A percentile compares a stretch with the other conserved stretches of the same genome.
Conservation (phyloP, 2,888 invertebrate species). For the Metellina segmentata region DNA sequence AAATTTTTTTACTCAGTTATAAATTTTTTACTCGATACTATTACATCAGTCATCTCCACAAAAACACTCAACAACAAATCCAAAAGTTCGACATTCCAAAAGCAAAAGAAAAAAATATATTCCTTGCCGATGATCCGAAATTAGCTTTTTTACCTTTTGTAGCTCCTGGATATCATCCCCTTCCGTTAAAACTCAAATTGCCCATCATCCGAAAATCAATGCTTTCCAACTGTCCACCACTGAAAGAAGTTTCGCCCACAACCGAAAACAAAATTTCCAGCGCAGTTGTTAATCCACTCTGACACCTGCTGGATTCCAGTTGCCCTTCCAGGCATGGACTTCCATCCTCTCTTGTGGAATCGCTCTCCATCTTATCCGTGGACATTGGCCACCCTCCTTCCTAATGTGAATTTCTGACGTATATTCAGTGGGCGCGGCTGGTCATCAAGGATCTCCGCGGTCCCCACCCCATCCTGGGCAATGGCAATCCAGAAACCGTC, state of each 20-base stretch:
- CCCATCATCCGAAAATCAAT: neutral
- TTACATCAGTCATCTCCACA: no score
- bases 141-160: no score
- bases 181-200: no score
- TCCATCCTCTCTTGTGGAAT: neutral
- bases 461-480: neutral
- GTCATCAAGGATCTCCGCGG: neutral
- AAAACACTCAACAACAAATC: no score
- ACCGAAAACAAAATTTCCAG: conserved; percentile 2
- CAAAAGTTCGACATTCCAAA: no score
- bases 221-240: neutral
- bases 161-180: no score
- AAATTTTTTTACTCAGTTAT: no score
- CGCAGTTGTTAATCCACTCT: conserved; percentile 21
- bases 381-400: neutral
- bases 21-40: no score
- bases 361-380: conserved; percentile 9
- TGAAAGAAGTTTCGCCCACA: neutral
- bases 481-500: neutral
- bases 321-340: neutral
- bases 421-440: neutral
- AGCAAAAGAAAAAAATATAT: no score
- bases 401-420: neutral
- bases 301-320: conserved; percentile 14
- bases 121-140: no score